Evolutionary conservation across 2,888 invertebrate species (phyloP).

Genomic region (Epinotia ramella): DNA sequence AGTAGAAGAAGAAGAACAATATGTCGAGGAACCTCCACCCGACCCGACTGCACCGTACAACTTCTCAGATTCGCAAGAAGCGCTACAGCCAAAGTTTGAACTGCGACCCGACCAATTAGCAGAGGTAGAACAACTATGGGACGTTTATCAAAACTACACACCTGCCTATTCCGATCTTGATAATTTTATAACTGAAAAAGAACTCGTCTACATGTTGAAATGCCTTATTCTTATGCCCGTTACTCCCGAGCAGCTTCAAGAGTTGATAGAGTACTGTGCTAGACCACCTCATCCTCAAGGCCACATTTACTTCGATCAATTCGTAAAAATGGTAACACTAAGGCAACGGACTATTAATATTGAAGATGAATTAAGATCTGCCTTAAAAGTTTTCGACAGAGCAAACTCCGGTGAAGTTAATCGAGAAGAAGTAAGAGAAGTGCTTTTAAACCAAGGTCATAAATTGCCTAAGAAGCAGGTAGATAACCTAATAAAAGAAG

Average conservation of each 20-base stretch:
- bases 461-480: conserved; percentile 67
- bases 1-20: conserved; percentile 68
- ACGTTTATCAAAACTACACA: conserved; percentile 72
- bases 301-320: conserved; percentile 73
- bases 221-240: conserved; percentile 70
- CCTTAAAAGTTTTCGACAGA: conserved; percentile 71
- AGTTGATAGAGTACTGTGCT: conserved; percentile 70
- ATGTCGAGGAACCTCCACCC: conserved; percentile 69
- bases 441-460: conserved; percentile 66
- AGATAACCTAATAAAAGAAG: conserved; percentile 75
- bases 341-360: conserved; percentile 69
- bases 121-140: conserved; percentile 78
- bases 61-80: conserved; percentile 73
- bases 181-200: conserved; percentile 73
- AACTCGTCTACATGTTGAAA: conserved; percentile 76
- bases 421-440: conserved; percentile 68
- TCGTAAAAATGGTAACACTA: conserved; percentile 73
- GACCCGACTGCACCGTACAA: conserved; percentile 76
- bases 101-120: conserved; percentile 73
- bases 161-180: conserved; percentile 75
- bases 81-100: conserved; percentile 67
- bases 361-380: conserved; percentile 73
- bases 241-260: conserved; percentile 74
- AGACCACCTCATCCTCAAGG: conserved; percentile 73
- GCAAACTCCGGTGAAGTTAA: conserved; percentile 66